Percentiles rank a stretch among this genome's conserved stretches.
phyloP scores from a whole-genome alignment of 2,888 invertebrate genomes.

The Lasioglossum morio region DNA sequence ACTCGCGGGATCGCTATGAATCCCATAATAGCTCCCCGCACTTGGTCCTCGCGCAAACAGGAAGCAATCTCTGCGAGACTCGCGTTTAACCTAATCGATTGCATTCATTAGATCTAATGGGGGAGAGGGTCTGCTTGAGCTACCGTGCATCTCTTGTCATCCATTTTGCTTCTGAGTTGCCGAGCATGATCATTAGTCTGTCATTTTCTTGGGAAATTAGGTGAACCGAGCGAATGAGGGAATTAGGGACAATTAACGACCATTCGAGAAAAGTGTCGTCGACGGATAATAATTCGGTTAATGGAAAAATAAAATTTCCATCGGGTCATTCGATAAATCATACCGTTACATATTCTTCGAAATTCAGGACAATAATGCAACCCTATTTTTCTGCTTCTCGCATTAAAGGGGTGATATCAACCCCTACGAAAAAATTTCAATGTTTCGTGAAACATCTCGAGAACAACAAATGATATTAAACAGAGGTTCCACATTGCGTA shows the following conservation, averaged over 20 bases:
- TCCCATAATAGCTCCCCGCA: neutral
- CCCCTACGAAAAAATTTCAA: no score
- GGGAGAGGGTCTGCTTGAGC: constrained; percentile 26
- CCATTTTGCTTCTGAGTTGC: constrained; percentile 24
- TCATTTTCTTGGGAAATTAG: neutral
- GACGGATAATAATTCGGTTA: neutral
- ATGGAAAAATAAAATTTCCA: no score
- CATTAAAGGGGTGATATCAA: no score
- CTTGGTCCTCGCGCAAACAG: neutral
- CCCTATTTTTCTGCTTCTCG: no score
- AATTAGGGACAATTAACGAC: neutral
- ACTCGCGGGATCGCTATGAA: neutral
- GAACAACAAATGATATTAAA: no score
- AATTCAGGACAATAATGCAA: no score
- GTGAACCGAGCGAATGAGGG: neutral
- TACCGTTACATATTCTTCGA: no score
- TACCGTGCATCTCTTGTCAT: constrained; percentile 41
- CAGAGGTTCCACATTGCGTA: no score
- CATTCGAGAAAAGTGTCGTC: neutral
- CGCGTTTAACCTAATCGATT: constrained; percentile 34
- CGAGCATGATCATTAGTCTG: constrained; percentile 11
- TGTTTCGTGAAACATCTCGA: no score
- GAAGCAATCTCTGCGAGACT: constrained; percentile 11
- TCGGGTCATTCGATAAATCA: no score
- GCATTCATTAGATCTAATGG: constrained; percentile 58